Percentiles rank a stretch among this genome's conserved stretches.
Conservation (phyloP, 2,797 vertebrate genomes). For the Pampus argenteus region DNA sequence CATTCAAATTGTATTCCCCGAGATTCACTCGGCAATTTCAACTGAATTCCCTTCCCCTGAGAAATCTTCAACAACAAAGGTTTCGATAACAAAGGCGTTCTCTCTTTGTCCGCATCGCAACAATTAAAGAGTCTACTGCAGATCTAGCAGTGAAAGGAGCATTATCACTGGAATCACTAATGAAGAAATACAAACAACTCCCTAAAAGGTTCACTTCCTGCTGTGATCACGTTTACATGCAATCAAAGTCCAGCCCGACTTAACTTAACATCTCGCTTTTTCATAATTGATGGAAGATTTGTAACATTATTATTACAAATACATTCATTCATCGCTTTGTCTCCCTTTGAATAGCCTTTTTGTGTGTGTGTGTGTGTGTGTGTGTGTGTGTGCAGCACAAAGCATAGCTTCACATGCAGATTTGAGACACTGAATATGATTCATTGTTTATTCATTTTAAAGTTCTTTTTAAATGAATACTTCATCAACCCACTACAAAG, state of each 20-base stretch:
- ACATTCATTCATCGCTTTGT: conserved; percentile 31
- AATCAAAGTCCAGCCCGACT: conserved; percentile 42
- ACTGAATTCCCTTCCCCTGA: conserved; percentile 38
- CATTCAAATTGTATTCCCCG: conserved; percentile 40
- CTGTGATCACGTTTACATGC: conserved; percentile 51
- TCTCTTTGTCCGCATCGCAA: conserved; percentile 39
- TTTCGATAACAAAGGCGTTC: conserved; percentile 53
- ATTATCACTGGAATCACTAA: conserved; percentile 34
- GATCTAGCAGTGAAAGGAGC: conserved; percentile 28
- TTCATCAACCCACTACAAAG: conserved; percentile 44
- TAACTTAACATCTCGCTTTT: conserved; percentile 31
- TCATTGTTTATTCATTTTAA: conserved; percentile 52
- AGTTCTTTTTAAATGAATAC: conserved; percentile 47
- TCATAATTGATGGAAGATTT: conserved; percentile 25
- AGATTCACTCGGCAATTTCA: conserved; percentile 35
- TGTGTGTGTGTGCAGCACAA: conserved; percentile 8
- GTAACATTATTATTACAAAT: conserved; percentile 15
- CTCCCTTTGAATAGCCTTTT: conserved; percentile 2
- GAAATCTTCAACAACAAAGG: conserved; percentile 42
- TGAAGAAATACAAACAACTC: not conserved
- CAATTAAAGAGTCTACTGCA: conserved; percentile 55
- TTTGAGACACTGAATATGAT: conserved; percentile 29
- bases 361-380: too few species aligned
- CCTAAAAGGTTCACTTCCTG: conserved; percentile 25
- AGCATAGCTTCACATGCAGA: conserved; percentile 31